Evolutionary conservation across 2,113 vertebrate species (phyloP), one percentile per base, ranked within the genome.

Genomic region (Callipepla californica): DNA sequence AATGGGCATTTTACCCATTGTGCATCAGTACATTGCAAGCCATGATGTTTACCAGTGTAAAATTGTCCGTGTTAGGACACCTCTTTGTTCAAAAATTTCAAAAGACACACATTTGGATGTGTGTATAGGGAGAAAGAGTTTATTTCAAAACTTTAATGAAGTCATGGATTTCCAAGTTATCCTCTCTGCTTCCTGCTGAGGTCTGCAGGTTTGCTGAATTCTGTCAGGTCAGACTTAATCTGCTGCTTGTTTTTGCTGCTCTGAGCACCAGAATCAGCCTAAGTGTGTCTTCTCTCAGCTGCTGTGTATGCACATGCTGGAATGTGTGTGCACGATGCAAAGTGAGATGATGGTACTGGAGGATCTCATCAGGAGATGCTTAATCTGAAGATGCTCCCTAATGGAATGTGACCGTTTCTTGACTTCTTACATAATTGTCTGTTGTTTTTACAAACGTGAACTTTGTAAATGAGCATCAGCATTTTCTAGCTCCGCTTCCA

Each of bases 251-350:
- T 66, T 83, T 79, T 66, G 70, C 42, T 67, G 72, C 40, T 80
- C 67, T 82, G 47, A 57, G 76, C 77, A 28, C 0, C 8, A 26
- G 51, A 51, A 28, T 8, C 34, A 74, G 42, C 16, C 22, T 1
- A 1, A 16, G 25, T 12, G 11, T 21, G 25, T 50, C n/a, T 59
- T 42, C 58, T 61, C 7, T 1, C 40, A 34, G 45, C 50, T 18
- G 0, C 28, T 18, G 45, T 23, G 7, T 3, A 1, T 23, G 34
- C 1, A 3, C 5, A 16, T 3, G 5, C 38, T 9, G 34, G 13
- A 26, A 6, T 16, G 30, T 15, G 8, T 15, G 14, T 38, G 7
- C 34, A 17, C 0, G 0, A 19, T 57, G 40, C n/a, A 11, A 76
- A 19, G 28, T 16, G 38, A 36, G 34, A 25, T 51, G 7, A 44